Evolutionary conservation across 1,140 invertebrate genomes (phyloP), one percentile per base, ranked within the genome.

Genomic region (Conus ventricosus): DNA sequence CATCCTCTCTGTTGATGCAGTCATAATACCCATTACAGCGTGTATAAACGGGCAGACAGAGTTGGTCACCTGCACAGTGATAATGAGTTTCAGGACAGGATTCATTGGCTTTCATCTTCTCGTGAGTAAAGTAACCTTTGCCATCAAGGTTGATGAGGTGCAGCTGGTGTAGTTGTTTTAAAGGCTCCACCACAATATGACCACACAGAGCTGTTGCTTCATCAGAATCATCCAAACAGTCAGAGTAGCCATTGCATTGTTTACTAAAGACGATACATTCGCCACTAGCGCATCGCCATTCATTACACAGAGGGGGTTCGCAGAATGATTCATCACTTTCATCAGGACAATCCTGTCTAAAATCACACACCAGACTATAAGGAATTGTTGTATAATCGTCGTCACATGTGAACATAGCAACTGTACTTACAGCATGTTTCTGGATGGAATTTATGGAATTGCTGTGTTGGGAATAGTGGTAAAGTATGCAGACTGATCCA

Each of bases 21-120:
- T 85, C 84, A 60, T 85, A 39, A 17, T 27, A 54, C 57, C 86
- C 89, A 27, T 85, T 85, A 67, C 84, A 85, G 7, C 57, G 57
- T 5, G 55, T n/a, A 60, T 67, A 85, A 27, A 76, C 83, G 11
- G 80, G 63, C 17, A 81, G 27, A 53, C 83, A 76, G 55, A 23
- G 11, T 6, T 39, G 55, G 27, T 39, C 67, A 76, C 67, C 51
- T n/a, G 67, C 5, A 54, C 84, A 86, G 13, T 53, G 25, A 51
- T 75, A 86, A 25, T 86, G 84, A 4, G 84, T 75, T 20, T 76
- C 63, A 54, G 84, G 84, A 54, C 84, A 86, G 17, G 27, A 25
- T 4, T 86, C 84, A 54, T n/a, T n/a, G 8, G 13, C 55, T 20
- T 51, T 76, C 55, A 86, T 60, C 5, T 17, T 7, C 10, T 25